Evolutionary conservation across 2,888 invertebrate species (phyloP).

Genomic region (Parochlus steinenii): DNA sequence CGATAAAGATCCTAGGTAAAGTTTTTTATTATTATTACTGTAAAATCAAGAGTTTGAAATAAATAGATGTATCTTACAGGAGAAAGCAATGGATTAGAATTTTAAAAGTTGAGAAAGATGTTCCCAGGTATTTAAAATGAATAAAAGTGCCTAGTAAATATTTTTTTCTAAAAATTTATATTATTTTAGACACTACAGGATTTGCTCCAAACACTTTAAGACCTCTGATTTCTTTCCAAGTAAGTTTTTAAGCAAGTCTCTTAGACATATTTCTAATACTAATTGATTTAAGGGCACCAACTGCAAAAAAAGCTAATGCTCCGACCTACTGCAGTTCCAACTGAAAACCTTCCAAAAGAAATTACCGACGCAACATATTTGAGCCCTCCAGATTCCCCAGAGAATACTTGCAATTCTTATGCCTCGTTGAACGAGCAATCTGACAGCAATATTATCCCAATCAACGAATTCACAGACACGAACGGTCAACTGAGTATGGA

Average conservation of each 20-base stretch:
- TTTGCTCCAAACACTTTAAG: slow-evolving; percentile 11
- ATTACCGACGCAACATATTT: slow-evolving; percentile 3
- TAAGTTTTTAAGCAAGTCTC: background rate
- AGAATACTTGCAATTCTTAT: slow-evolving; percentile 7
- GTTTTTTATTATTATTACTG: slow-evolving; percentile 2
- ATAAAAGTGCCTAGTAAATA: too few species aligned
- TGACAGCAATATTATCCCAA: too few species aligned
- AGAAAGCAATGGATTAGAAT: slow-evolving; percentile 11
- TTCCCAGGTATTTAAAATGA: too few species aligned
- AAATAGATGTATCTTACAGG: background rate
- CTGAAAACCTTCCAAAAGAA: slow-evolving; percentile 10
- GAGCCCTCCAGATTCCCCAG: slow-evolving; percentile 7
- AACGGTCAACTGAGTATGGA: too few species aligned
- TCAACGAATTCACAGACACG: too few species aligned
- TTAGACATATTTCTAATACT: background rate
- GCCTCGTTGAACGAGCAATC: slow-evolving; percentile 7
- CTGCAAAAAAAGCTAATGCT: slow-evolving; percentile 12
- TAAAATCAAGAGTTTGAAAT: slow-evolving; percentile 5
- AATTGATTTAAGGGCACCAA: slow-evolving; percentile 10
- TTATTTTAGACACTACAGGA: too few species aligned
- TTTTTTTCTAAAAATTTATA: too few species aligned
- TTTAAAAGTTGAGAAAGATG: slow-evolving; percentile 7
- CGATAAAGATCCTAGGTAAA: too few species aligned
- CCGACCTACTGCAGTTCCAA: slow-evolving; percentile 9
- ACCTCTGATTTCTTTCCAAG: slow-evolving; percentile 6